Evolutionary conservation across 2,113 vertebrate species (phyloP).

Genomic region (Xiphophorus maculatus): DNA sequence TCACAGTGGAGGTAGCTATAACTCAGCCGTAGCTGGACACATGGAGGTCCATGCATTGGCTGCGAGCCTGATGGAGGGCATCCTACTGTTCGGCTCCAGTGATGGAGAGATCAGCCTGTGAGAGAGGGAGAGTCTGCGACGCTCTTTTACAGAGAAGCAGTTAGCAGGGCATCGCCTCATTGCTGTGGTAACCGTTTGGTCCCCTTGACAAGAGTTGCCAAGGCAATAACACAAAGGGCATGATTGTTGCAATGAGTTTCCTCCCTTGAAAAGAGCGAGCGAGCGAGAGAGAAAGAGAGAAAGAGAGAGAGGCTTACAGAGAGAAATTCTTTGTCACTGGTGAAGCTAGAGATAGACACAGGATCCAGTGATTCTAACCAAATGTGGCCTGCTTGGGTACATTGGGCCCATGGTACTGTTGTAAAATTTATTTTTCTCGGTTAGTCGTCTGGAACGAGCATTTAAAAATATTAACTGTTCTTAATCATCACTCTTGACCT

Average conservation of each 20-base stretch:
- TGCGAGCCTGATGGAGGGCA: constrained; percentile 34
- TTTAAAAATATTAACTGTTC: neutral
- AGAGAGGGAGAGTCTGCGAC: constrained; percentile 17
- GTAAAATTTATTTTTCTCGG: constrained; percentile 6
- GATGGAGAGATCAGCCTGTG: constrained; percentile 57
- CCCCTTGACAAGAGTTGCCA: constrained; percentile 76
- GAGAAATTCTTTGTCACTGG: constrained; percentile 80
- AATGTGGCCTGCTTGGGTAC: constrained; percentile 57
- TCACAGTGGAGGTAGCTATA: constrained; percentile 67
- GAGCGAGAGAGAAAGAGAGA: constrained; percentile 67
- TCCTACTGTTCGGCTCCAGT: constrained; percentile 60
- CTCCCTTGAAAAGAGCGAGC: constrained; percentile 67
- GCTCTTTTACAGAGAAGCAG: constrained; percentile 62
- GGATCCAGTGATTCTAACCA: constrained; percentile 73
- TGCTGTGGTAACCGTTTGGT: constrained; percentile 77
- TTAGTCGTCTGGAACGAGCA: neutral
- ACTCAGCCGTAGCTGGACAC: constrained; percentile 58
- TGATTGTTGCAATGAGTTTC: constrained; percentile 77
- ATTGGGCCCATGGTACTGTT: constrained; percentile 43
- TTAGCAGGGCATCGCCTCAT: constrained; percentile 80
- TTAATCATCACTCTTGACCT: constrained; percentile 45
- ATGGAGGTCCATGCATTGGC: constrained; percentile 61
- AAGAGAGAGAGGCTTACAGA: constrained; percentile 52
- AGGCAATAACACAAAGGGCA: constrained; percentile 81
- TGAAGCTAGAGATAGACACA: constrained; percentile 76